Percentiles rank a stretch among this genome's conserved stretches.
Evolutionary conservation across 1,140 invertebrate genomes (phyloP).

Genomic region (Dufourea novaeangliae): DNA sequence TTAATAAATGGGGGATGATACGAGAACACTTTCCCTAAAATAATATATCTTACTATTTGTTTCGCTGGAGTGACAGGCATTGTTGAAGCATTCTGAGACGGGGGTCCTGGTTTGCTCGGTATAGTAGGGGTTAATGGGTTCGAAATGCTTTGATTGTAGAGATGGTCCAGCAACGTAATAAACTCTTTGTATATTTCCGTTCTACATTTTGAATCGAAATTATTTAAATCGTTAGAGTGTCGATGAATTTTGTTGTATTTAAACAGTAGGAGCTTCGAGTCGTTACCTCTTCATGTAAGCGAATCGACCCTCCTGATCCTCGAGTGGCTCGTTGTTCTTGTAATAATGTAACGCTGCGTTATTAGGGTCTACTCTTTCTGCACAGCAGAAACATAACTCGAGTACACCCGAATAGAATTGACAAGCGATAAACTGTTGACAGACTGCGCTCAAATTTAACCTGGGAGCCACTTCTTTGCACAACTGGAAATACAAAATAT

Average conservation of each 20-base stretch:
- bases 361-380: constrained; percentile 92
- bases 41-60: constrained; percentile 73
- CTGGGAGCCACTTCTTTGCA: constrained; percentile 92
- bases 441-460: constrained; percentile 89
- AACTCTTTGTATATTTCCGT: constrained; percentile 95
- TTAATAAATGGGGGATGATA: constrained; percentile 21
- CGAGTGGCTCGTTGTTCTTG: constrained; percentile 89
- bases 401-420: constrained; percentile 94
- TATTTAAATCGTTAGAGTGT: constrained; percentile 2
- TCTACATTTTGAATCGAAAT: constrained; percentile 78
- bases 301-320: constrained; percentile 89
- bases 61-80: constrained; percentile 72
- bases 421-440: constrained; percentile 88
- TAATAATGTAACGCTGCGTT: constrained; percentile 95
- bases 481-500: constrained; percentile 81
- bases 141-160: constrained; percentile 87
- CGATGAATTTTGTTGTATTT: neutral
- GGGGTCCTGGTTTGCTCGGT: constrained; percentile 75
- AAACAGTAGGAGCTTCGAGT: constrained; percentile 25
- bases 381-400: constrained; percentile 92
- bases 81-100: constrained; percentile 67
- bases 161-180: constrained; percentile 88
- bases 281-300: constrained; percentile 86
- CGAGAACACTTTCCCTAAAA: neutral
- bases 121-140: constrained; percentile 78